These are phyloP conservation scores for Lysandra bellargus DNA, from an alignment of 2,888 invertebrate genomes.

Conservation along the genomic window DNA sequence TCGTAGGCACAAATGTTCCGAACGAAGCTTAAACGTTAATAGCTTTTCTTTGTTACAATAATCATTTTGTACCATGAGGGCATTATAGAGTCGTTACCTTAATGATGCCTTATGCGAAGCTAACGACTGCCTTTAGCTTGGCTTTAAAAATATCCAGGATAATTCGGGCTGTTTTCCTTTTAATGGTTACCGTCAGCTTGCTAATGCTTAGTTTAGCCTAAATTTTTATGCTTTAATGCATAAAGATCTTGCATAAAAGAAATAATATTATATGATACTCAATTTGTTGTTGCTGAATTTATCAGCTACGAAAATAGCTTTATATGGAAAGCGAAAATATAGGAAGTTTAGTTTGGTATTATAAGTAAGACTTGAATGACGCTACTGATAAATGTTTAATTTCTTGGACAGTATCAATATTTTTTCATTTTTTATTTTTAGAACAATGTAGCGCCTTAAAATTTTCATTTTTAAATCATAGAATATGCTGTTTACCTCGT, in stretches of 20 bases:
- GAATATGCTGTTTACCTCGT: no score
- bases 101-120: constrained; percentile 38
- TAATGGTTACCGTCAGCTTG: constrained; percentile 21
- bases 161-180: constrained; percentile 28
- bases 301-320: no score
- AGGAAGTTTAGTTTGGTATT: no score
- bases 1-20: constrained; percentile 29
- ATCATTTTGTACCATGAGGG: constrained; percentile 38
- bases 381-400: no score
- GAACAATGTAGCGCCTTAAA: no score
- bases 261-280: no score
- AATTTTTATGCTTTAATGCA: constrained; percentile 1
- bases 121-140: constrained; percentile 36
- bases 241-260: neutral
- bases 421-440: no score
- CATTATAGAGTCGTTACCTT: constrained; percentile 42
- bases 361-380: no score
- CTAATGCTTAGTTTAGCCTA: constrained; percentile 20
- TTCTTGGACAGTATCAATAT: no score
- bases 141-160: constrained; percentile 32
- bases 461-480: no score
- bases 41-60: constrained; percentile 38
- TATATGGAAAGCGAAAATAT: no score
- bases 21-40: constrained; percentile 35
- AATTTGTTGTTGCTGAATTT: no score